Conservation (phyloP, 2,113 vertebrate species). For the Melospiza melodia region DNA sequence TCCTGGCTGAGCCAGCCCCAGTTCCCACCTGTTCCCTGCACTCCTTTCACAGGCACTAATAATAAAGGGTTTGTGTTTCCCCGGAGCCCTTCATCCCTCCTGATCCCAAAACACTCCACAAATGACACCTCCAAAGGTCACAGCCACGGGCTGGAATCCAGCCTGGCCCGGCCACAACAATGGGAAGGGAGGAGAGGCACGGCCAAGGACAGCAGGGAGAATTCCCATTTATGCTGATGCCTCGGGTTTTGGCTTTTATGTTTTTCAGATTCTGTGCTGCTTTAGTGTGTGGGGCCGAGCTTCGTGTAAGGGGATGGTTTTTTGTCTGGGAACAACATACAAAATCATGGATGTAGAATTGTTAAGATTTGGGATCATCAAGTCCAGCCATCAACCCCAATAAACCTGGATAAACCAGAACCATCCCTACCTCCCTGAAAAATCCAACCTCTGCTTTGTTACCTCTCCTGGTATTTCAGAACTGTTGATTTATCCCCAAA, state of each 20-base stretch:
- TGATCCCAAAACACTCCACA: slow-evolving; percentile 12
- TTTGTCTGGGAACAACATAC: background rate
- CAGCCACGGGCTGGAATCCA: background rate
- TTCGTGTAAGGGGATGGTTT: background rate
- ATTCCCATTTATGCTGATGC: background rate
- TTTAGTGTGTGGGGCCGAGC: background rate
- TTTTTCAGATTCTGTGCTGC: background rate
- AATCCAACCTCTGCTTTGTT: background rate
- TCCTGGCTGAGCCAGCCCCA: background rate
- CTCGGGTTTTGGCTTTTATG: background rate
- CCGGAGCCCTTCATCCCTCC: background rate
- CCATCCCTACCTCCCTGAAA: background rate
- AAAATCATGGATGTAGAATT: background rate
- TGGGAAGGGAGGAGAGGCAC: background rate
- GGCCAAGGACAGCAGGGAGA: background rate
- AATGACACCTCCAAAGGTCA: slow-evolving; percentile 32
- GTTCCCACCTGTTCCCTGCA: slow-evolving; percentile 46
- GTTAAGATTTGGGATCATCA: background rate
- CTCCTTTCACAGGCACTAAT: slow-evolving; percentile 36
- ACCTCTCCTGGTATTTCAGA: background rate
- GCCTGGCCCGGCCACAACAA: background rate
- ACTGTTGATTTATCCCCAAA: background rate
- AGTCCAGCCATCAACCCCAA: background rate
- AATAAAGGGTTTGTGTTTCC: slow-evolving; percentile 2
- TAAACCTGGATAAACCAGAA: background rate